Evolutionary conservation across 2,888 invertebrate species (phyloP), one percentile per base, ranked within the genome.

Genomic region (Dolichopus griseipennis): DNA sequence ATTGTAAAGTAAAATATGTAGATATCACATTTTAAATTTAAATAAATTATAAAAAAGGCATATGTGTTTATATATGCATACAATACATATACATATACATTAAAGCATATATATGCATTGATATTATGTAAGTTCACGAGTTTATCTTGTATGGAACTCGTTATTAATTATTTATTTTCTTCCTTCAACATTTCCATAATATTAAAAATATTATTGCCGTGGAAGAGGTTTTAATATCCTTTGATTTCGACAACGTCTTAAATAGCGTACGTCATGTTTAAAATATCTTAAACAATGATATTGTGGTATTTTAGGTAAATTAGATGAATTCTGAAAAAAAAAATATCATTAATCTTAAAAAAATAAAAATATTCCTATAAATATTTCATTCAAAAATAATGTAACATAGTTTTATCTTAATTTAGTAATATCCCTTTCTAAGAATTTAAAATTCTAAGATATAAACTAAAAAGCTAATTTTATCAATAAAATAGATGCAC

Each of bases 251-350:
- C 92, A 92, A 74, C 89, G 87, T 66, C 90, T 86, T 75, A 91
- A 89, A 72, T 90, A 82, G 68, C 79, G 74, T 33, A 79, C 74
- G 74, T 91, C 91, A 76, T 90, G 90, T 75, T 90, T 90, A 70
- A 92, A 85, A 81, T 92, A 92, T 72, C 92, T 84, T 81, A 92
- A 85, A 79, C 92, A 92, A 78, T 92, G 92, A 90, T 90, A 92
- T 77, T 92, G 92, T 1, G 92, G 92, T 69, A 92, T 86, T 80
- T 90, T 87, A 71, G 87, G 84, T 90, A 92, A 91, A 68, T 76
- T 71, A 73, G 90, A 87, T 66, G 89, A 81, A 61, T 89, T 88
- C 86, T 92, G 76, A 6, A 78, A 80, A 66, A 69, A 70, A 67
- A 52, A 64, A 66, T 52, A 61, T 37, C 6, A 37, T 37, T 37